Evolutionary conservation across 2,797 vertebrate genomes (phyloP).

Genomic region (Euthynnus affinis): DNA sequence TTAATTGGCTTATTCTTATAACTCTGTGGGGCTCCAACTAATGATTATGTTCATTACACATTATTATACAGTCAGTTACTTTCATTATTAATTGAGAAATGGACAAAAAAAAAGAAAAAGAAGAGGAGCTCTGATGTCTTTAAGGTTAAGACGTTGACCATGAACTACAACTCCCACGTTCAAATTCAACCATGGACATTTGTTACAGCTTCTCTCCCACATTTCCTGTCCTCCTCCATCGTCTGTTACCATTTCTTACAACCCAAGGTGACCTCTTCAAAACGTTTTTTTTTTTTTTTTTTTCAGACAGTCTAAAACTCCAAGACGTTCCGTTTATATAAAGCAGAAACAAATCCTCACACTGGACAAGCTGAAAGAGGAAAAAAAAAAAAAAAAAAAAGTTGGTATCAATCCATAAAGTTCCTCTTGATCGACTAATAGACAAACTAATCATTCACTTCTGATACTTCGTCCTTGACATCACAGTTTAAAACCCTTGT

Average conservation of each 20-base stretch:
- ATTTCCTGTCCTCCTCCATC: not conserved
- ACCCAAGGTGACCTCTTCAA: not conserved
- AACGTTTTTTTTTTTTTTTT: not conserved
- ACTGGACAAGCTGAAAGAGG: too few species aligned
- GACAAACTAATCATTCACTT: not conserved
- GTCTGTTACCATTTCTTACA: not conserved
- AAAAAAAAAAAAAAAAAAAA: too few species aligned
- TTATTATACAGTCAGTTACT: not conserved
- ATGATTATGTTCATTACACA: not conserved
- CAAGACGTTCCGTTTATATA: not conserved
- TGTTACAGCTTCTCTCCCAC: not conserved
- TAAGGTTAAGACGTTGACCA: not conserved
- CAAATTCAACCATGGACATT: too few species aligned
- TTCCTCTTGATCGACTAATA: too few species aligned
- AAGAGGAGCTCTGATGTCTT: not conserved
- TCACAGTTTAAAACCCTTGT: not conserved
- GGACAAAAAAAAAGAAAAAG: too few species aligned
- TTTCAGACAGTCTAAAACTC: not conserved
- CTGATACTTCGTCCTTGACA: not conserved
- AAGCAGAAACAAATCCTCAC: too few species aligned
- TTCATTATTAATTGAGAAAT: too few species aligned
- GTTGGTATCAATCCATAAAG: too few species aligned
- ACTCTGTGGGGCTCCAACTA: not conserved
- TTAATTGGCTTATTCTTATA: not conserved
- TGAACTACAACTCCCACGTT: not conserved